Percentiles rank a stretch among this genome's conserved stretches.
Conservation (phyloP, 2,797 vertebrate species). For the Chelmon rostratus region DNA sequence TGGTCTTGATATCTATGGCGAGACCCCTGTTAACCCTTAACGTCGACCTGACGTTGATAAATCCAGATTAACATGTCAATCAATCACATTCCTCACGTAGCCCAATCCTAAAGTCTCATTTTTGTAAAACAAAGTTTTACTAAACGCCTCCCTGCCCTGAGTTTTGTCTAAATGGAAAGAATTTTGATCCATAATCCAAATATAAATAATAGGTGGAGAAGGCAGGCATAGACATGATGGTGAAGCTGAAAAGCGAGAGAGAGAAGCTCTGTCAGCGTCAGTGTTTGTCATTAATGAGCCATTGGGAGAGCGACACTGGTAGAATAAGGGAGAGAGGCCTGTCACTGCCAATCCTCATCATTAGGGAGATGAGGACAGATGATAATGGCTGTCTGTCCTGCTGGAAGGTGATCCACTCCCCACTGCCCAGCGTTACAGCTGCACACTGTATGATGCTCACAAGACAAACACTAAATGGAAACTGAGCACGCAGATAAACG, state of each 20-base stretch:
- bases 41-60: no score
- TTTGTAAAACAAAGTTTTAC: no score
- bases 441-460: conserved; percentile 13
- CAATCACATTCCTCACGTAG: no score
- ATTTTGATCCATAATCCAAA: background rate
- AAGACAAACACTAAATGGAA: conserved; percentile 27
- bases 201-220: background rate
- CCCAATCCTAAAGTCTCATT: no score
- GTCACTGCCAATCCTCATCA: conserved; percentile 39
- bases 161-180: background rate
- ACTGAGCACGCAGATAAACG: conserved; percentile 7
- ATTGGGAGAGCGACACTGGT: conserved; percentile 10
- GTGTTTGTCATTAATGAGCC: conserved; percentile 32
- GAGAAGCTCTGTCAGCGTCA: conserved; percentile 24
- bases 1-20: no score
- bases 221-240: background rate
- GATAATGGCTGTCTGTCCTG: conserved; percentile 28
- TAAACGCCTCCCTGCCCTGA: no score
- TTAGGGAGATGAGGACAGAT: conserved; percentile 29
- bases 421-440: conserved; percentile 12
- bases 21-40: no score
- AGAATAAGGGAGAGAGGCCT: conserved; percentile 20
- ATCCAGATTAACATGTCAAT: no score
- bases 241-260: conserved; percentile 1
- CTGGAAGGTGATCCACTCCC: conserved; percentile 36